Conservation (phyloP, 2,888 invertebrate species). For the Trypoxylon attenuatum region DNA sequence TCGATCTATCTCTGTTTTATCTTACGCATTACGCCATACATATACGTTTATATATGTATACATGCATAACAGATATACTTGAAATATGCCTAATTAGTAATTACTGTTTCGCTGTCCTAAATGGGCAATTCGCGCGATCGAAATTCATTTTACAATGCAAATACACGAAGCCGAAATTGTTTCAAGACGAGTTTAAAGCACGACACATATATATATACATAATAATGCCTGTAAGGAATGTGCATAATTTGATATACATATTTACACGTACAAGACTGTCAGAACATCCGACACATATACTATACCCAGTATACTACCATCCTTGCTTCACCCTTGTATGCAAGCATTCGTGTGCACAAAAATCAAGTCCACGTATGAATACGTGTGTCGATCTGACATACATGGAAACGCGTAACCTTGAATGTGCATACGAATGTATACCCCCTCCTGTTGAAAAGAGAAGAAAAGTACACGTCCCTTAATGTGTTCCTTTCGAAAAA, state of each 20-base stretch:
- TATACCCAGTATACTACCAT: background rate
- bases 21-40: slow-evolving; percentile 12
- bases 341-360: background rate
- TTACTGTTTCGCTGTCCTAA: no score
- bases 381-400: no score
- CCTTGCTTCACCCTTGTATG: background rate
- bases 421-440: no score
- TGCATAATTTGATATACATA: background rate
- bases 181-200: background rate
- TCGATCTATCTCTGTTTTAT: no score
- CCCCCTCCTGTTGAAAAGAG: no score
- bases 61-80: background rate
- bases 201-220: no score
- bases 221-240: background rate
- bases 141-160: no score
- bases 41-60: slow-evolving; percentile 4
- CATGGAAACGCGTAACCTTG: no score
- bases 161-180: background rate
- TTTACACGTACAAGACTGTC: background rate
- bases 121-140: no score
- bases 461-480: background rate
- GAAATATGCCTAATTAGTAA: no score
- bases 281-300: no score
- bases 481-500: background rate
- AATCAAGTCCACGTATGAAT: no score